A percentile compares a stretch with the other conserved stretches of the same genome.
phyloP scores from a whole-genome alignment of 2,113 vertebrate species.

The Oostethus manadensis region DNA sequence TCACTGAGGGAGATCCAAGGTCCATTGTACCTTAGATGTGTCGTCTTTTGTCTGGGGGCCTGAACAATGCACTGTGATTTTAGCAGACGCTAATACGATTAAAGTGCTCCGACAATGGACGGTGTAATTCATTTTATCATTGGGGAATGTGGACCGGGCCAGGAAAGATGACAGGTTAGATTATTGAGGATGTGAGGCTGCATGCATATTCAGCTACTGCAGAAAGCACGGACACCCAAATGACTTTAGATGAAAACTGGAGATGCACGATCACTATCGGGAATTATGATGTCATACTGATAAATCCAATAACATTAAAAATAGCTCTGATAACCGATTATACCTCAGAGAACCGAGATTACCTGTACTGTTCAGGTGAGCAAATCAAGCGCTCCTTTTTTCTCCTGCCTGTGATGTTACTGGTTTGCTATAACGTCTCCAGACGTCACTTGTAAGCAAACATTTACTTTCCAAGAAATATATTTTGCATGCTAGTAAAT shows the following conservation, averaged over 20 bases:
- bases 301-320: background rate
- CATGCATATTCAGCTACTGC: slow-evolving; percentile 53
- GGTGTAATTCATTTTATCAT: slow-evolving; percentile 73
- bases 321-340: no score
- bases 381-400: no score
- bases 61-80: slow-evolving; percentile 72
- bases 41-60: slow-evolving; percentile 69
- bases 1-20: slow-evolving; percentile 64
- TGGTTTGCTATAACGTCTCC: no score
- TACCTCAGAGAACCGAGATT: slow-evolving; percentile 13
- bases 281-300: no score
- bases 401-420: no score
- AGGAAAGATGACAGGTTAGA: slow-evolving; percentile 43
- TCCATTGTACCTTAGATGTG: slow-evolving; percentile 75
- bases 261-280: background rate
- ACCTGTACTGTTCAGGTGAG: no score
- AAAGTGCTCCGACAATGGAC: slow-evolving; percentile 72
- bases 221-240: slow-evolving; percentile 35
- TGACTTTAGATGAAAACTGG: slow-evolving; percentile 15
- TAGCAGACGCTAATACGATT: slow-evolving; percentile 72
- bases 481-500: no score
- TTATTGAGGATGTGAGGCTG: slow-evolving; percentile 36
- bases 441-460: no score
- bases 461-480: no score
- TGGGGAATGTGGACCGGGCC: slow-evolving; percentile 51